Conservation (phyloP, 2,888 invertebrate genomes). For the Drosophila neutralis region DNA sequence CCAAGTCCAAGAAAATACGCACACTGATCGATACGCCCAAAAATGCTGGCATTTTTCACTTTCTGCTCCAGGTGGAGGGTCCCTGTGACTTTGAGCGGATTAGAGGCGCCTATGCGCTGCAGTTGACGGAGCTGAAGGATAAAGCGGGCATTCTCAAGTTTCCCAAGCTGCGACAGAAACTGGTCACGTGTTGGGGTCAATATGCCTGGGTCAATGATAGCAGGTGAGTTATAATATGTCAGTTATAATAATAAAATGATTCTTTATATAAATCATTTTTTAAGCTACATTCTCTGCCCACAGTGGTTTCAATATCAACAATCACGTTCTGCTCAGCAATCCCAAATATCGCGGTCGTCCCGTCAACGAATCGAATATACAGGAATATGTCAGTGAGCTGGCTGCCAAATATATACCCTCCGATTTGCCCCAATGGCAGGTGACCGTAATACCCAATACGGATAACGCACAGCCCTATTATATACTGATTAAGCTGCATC, state of each 20-base stretch:
- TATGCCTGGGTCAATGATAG: conserved; percentile 88
- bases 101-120: conserved; percentile 85
- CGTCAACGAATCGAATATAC: conserved; percentile 90
- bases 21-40: conserved; percentile 90
- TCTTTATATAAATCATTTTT: background rate
- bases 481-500: conserved; percentile 90
- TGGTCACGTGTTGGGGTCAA: conserved; percentile 91
- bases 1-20: conserved; percentile 87
- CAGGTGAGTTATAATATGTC: conserved; percentile 83
- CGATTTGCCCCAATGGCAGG: conserved; percentile 92
- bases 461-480: conserved; percentile 86
- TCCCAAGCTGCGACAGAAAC: conserved; percentile 88
- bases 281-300: background rate
- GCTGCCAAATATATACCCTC: conserved; percentile 91
- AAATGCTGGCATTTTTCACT: conserved; percentile 90
- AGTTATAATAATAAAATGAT: background rate
- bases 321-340: conserved; percentile 89
- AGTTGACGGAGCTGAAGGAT: conserved; percentile 86
- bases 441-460: conserved; percentile 88
- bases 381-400: conserved; percentile 92
- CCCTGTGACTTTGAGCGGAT: conserved; percentile 86
- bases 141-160: conserved; percentile 87
- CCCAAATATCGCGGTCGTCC: conserved; percentile 89
- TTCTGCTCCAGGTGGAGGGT: conserved; percentile 88
- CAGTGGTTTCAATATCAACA: conserved; percentile 86